phyloP scores from a whole-genome alignment of 2,797 vertebrate species.

The Lemur catta region DNA sequence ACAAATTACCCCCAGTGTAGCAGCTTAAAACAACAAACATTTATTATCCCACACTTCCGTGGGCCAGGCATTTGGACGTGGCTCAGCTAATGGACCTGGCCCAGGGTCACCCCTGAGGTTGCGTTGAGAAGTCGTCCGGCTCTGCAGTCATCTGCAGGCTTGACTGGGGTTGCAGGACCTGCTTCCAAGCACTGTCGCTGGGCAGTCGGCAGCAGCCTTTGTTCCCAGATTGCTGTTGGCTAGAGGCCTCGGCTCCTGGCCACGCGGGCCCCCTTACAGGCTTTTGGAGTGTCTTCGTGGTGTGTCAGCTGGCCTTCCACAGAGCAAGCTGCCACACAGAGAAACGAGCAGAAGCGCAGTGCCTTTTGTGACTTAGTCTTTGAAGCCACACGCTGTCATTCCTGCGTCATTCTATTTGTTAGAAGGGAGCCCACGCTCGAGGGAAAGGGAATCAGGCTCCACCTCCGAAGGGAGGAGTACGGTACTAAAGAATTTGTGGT shows the following conservation, averaged over 20 bases:
- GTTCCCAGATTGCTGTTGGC: background rate
- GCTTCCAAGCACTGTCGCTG: background rate
- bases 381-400: background rate
- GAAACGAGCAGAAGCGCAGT: too few species aligned
- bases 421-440: background rate
- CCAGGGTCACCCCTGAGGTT: background rate
- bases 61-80: background rate
- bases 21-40: background rate
- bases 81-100: background rate
- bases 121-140: background rate
- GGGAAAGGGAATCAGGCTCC: background rate
- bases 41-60: background rate
- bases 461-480: background rate
- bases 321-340: background rate
- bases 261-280: background rate
- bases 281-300: background rate
- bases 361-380: background rate
- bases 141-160: background rate
- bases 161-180: background rate
- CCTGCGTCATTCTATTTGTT: background rate
- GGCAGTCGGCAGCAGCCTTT: background rate
- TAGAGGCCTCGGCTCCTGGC: background rate
- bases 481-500: background rate
- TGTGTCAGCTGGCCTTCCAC: background rate
- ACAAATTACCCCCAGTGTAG: background rate